Evolutionary conservation across 2,113 vertebrate species (phyloP), one percentile per base, ranked within the genome.

Genomic region (Anser cygnoides): DNA sequence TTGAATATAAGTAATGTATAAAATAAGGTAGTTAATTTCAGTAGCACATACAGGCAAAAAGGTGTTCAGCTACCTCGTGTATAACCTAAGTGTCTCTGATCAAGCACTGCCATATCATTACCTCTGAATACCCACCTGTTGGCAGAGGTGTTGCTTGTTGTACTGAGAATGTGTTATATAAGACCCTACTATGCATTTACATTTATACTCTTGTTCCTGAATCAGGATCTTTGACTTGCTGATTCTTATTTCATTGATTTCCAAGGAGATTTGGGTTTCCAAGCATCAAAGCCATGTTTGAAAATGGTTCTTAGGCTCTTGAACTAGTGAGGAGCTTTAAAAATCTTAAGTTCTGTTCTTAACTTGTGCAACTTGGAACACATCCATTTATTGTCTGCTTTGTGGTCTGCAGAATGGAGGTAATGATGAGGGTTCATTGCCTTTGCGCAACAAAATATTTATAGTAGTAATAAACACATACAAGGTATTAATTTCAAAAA

Each of bases 391-490:
- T 23, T 66, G 39, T 82, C 31, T 87, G 58, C 63, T 89, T 78
- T 77, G 44, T 74, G 37, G 7, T 71, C 41, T 92, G 71, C 15
- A 25, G 70, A 90, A 57, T 82, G 21, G 31, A 83, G 33, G 37
- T 46, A 31, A 35, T 58, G 31, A 41, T 55, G 46, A 11, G 35
- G 33, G 9, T 73, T 92, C 70, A 31, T 59, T 82, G 46, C 66
- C 41, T 93, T 85, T 86, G 68, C 84, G 57, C 21, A 87, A 81
- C 46, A 73, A 89, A 83, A 84, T 93, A 84, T 80, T 96, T 94
- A 84, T 55, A 61, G n/a, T n/a, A 91, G n/a, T 18, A 59, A 71
- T 77, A 88, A 93, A 76, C 85, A 65, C 10, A 39, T 49, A 50
- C 41, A 84, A 59, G 44, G 22, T 4, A 4, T 84, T 50, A 16